phyloP scores from a whole-genome alignment of 2,888 invertebrate species.

The Macaria notata region DNA sequence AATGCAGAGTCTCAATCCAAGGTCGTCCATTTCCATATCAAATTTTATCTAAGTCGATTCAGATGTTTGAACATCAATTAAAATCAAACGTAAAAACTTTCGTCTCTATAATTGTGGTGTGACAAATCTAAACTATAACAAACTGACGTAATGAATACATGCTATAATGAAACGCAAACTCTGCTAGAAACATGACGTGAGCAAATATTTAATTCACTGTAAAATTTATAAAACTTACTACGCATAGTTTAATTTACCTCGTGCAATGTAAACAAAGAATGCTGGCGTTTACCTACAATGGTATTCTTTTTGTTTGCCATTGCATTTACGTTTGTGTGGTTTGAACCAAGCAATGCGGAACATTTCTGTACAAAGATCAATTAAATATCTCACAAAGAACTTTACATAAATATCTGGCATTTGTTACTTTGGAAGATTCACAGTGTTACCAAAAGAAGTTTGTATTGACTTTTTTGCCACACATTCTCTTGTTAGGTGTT shows the following conservation, averaged over 20 bases:
- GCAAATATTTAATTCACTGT: constrained; percentile 4
- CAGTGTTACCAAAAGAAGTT: neutral
- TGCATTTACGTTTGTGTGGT: too few species aligned
- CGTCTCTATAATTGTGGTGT: too few species aligned
- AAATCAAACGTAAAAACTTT: too few species aligned
- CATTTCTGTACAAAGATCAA: constrained; percentile 22
- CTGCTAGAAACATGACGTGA: neutral
- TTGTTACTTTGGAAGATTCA: constrained; percentile 4
- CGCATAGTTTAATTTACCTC: constrained; percentile 2
- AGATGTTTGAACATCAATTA: too few species aligned
- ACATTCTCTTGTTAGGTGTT: too few species aligned
- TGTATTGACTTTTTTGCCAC: too few species aligned
- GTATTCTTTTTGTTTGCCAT: constrained; percentile 1
- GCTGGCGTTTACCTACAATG: too few species aligned
- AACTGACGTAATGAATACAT: too few species aligned
- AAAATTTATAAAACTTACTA: constrained; percentile 5
- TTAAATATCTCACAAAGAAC: constrained; percentile 17
- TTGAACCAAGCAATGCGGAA: constrained; percentile 16
- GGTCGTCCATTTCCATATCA: too few species aligned
- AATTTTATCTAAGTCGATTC: too few species aligned
- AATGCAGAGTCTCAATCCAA: too few species aligned
- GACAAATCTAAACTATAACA: too few species aligned
- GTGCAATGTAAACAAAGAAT: constrained; percentile 9
- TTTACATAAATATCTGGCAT: constrained; percentile 17
- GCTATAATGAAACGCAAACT: neutral